These are phyloP conservation scores for Zosterops lateralis DNA, from an alignment of 2,113 vertebrate genomes.

Conservation along the genomic window DNA sequence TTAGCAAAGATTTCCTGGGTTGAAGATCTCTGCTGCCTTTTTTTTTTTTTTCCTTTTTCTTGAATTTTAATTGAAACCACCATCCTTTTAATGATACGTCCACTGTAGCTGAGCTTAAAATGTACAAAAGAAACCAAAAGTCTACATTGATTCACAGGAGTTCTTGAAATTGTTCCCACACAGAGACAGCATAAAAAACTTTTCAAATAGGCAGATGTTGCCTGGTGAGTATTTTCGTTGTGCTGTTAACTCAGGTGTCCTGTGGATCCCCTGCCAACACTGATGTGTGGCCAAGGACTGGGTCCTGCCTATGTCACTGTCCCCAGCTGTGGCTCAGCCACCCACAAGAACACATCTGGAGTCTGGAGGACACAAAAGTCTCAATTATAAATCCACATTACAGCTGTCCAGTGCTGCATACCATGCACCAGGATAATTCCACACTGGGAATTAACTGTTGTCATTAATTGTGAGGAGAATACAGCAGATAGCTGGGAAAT, in stretches of 20 bases:
- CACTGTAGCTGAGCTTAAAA: neutral
- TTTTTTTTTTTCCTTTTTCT: no score
- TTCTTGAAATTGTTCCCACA: neutral
- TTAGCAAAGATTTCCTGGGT: neutral
- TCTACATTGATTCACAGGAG: neutral
- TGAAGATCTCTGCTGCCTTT: neutral
- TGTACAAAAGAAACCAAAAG: neutral
- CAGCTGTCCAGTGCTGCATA: neutral
- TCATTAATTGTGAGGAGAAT: neutral
- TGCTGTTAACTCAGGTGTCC: neutral
- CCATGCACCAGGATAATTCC: neutral
- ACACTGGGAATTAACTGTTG: neutral
- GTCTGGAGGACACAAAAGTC: neutral
- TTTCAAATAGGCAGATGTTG: neutral
- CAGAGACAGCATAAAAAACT: neutral
- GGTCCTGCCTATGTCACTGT: neutral
- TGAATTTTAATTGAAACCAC: neutral
- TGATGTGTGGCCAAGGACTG: neutral
- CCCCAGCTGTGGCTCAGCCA: fast-evolving
- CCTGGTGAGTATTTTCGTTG: neutral
- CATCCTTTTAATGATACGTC: neutral
- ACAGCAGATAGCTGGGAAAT: neutral
- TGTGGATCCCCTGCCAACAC: neutral
- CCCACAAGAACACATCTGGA: fast-evolving
- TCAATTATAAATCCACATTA: neutral